Base-by-base conservation (phyloP, 1,140 invertebrate genomes). In the Euura lappo region DNA sequence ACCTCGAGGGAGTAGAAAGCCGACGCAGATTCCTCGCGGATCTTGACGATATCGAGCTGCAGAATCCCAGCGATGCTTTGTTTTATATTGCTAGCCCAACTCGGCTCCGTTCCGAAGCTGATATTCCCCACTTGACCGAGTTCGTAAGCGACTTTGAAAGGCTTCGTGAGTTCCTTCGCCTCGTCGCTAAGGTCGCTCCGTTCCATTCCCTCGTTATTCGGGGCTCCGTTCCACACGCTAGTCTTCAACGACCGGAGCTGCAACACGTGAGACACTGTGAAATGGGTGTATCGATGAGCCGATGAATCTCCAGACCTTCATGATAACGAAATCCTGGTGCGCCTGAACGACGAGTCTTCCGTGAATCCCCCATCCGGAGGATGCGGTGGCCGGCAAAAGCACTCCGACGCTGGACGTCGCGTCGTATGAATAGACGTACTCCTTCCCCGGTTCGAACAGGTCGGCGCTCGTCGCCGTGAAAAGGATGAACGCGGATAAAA, bases 21-120 rank as follows among this genome's bases (percentile, higher is more conserved):
- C 10, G 51, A 60, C 65, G 79, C 71, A 76, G 83, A 71, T 2
- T 82, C 81, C 46, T 83, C 8, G 51, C 79, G 69, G 85, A 78
- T 68, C 69, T 79, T 4, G 65, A 42, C 6, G 85, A 85, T 80
- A 77, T 89, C 85, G 7, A 91, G 73, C 79, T 93, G 91, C 45
- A 93, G 89, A 74, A 91, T 90, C 51, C 90, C 89, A 8, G 90
- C 90, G 43, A 93, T 88, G 4, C 91, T 91, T 51, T 91, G 84
- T 80, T 93, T 93, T 70, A 93, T 90, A 79, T 93, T 93, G n/a
- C 87, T 89, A 0, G 90, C 88, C 92, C 92, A 93, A n/a, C 87
- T 79, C 2, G 90, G 86, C 74, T 91, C 91, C 44, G 79, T 76
- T 75, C 88, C 88, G 7, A 79, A 78, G 44, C 82, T 87, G 45